phyloP scores from a whole-genome alignment of 2,888 invertebrate species.

The Drosophila putrida region DNA sequence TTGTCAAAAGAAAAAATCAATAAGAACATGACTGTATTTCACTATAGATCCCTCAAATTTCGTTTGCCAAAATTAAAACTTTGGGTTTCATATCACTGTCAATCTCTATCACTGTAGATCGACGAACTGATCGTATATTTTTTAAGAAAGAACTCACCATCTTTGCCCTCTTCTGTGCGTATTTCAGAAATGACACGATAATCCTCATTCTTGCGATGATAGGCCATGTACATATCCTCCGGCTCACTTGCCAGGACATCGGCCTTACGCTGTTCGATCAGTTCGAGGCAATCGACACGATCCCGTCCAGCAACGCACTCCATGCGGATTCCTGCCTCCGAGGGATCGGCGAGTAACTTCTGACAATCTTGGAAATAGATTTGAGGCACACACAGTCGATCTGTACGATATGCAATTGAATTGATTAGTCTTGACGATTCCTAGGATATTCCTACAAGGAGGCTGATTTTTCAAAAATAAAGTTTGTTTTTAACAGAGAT shows the following conservation, averaged over 20 bases:
- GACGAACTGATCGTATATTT: too few species aligned
- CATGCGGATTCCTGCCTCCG: slow-evolving; percentile 87
- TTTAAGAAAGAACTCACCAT: slow-evolving; percentile 86
- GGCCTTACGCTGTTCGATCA: slow-evolving; percentile 91
- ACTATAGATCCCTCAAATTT: too few species aligned
- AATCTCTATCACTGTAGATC: too few species aligned
- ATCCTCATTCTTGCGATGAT: slow-evolving; percentile 90
- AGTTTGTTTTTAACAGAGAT: too few species aligned
- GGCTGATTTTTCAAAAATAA: too few species aligned
- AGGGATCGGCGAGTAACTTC: slow-evolving; percentile 85
- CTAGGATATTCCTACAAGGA: too few species aligned
- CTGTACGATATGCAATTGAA: slow-evolving; percentile 84
- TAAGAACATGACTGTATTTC: too few species aligned
- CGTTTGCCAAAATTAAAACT: too few species aligned
- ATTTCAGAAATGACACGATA: slow-evolving; percentile 92
- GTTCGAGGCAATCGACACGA: slow-evolving; percentile 89
- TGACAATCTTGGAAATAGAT: slow-evolving; percentile 88
- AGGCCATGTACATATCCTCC: slow-evolving; percentile 94
- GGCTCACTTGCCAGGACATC: slow-evolving; percentile 94
- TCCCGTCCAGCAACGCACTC: slow-evolving; percentile 91
- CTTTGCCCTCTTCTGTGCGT: slow-evolving; percentile 91
- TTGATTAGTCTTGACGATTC: not conserved
- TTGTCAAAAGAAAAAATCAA: too few species aligned
- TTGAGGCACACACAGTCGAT: slow-evolving; percentile 91
- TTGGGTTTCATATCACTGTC: too few species aligned